Evolutionary conservation across 2,113 vertebrate species (phyloP).

Genomic region (Brienomyrus brachyistius): DNA sequence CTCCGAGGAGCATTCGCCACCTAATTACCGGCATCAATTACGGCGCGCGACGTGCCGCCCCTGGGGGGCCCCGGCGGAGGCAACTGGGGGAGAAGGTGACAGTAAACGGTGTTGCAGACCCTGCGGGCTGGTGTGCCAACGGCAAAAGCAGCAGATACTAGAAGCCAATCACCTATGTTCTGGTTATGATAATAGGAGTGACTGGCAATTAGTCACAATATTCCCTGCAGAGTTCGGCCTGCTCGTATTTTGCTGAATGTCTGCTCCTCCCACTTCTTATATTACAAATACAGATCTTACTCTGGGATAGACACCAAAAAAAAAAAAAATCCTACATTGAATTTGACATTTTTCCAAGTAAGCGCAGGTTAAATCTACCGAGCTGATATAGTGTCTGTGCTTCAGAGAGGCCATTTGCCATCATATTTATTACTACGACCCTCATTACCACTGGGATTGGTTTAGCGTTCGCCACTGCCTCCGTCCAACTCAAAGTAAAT

Average conservation of each 20-base stretch:
- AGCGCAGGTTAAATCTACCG: not conserved
- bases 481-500: not conserved
- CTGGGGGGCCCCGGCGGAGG: not conserved
- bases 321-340: not conserved
- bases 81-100: not conserved
- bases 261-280: not conserved
- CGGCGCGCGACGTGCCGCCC: not conserved
- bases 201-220: not conserved
- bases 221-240: not conserved
- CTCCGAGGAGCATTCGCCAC: constrained; percentile 8
- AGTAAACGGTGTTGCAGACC: not conserved
- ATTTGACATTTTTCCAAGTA: not conserved
- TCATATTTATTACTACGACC: not conserved
- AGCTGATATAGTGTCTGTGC: not conserved
- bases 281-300: not conserved
- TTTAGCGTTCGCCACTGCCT: not conserved
- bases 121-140: not conserved
- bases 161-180: not conserved
- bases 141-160: not conserved
- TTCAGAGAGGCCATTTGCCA: not conserved
- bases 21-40: constrained; percentile 26
- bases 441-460: not conserved
- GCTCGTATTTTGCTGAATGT: not conserved
- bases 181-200: not conserved
- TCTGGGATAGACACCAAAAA: not conserved